Evolutionary conservation across 2,113 vertebrate genomes (phyloP), one percentile per base, ranked within the genome.

Genomic region (Cyprinus carpio): DNA sequence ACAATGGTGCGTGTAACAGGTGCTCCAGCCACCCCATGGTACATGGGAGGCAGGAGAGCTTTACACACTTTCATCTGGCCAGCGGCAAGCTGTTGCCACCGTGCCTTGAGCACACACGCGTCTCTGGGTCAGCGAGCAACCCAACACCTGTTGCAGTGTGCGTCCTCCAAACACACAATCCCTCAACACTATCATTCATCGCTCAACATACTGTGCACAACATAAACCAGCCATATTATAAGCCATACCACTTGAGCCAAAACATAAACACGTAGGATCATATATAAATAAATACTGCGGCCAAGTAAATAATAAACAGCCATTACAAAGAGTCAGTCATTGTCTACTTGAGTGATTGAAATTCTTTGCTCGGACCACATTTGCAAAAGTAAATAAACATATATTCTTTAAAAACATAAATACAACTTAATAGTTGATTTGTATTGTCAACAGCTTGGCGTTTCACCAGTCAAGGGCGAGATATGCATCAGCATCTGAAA

Each of bases 1-100:
- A 90, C 92, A 91, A 91, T 91, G 67, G 89, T 25, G 25, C 31
- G 0, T 46, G 86, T 25, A 89, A 93, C 91, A 94, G 95, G 92
- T 93, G 93, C 90, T 49, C 82, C 65, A 79, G 84, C 60, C 40
- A 88, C 86, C 89, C 86, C 82, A 3, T 2, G 86, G 91, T 91
- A 93, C 92, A 89, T 84, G 89, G 89, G 60, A 86, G 91, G 94
- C 93, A 94, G 92, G 90, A 91, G 90, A 82, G 9, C 0, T 29
- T 91, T 86, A 88, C 89, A 27, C 87, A 86, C 90, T 91, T 89
- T 89, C 85, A 2, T 10, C 91, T 92, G 91, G 89, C 91, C 82
- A 60, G 87, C 0, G 6, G 87, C 91, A 85, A 15, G 46, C 77
- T 87, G 86, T 83, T 87, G 49, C 85, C 85, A 54, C 87, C 15